Evolutionary conservation across 2,888 invertebrate genomes (phyloP).

Genomic region (Elmis aenea): DNA sequence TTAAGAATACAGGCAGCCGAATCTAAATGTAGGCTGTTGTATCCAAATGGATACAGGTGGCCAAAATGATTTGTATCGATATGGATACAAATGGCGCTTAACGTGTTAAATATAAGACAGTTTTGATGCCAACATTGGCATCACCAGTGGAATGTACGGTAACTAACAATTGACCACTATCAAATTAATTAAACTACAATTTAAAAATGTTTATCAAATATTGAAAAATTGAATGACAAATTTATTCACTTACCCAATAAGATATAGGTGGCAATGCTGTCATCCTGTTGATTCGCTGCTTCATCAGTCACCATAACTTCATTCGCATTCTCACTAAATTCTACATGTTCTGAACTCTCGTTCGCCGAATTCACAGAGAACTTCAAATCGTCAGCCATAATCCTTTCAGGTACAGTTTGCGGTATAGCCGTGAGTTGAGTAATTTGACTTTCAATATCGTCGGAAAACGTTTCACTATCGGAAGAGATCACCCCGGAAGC

Average conservation of each 20-base stretch:
- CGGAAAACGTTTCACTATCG: constrained; percentile 16
- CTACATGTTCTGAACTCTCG: constrained; percentile 8
- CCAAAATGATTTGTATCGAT: too few relatives aligned
- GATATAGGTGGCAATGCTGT: constrained; percentile 7
- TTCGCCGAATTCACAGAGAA: too few relatives aligned
- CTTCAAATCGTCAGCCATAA: constrained; percentile 5
- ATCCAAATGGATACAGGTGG: too few relatives aligned
- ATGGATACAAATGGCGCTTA: too few relatives aligned
- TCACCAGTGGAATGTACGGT: too few relatives aligned
- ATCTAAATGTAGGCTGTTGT: too few relatives aligned
- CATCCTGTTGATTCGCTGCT: too few relatives aligned
- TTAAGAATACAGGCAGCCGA: too few relatives aligned
- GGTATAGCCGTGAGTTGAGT: constrained; percentile 24
- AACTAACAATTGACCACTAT: too few relatives aligned
- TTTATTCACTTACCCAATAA: constrained; percentile 9
- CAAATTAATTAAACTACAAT: too few relatives aligned
- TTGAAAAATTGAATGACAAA: constrained; percentile 1
- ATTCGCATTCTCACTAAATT: not conserved
- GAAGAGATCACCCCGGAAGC: constrained; percentile 23
- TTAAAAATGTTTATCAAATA: constrained; percentile 3
- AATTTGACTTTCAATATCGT: constrained; percentile 28
- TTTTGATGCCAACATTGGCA: too few relatives aligned
- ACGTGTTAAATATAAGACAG: too few relatives aligned
- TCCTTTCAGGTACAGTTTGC: constrained; percentile 11
- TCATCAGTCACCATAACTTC: not conserved